phyloP scores from a whole-genome alignment of 2,113 vertebrate species.

The Jacana jacana region DNA sequence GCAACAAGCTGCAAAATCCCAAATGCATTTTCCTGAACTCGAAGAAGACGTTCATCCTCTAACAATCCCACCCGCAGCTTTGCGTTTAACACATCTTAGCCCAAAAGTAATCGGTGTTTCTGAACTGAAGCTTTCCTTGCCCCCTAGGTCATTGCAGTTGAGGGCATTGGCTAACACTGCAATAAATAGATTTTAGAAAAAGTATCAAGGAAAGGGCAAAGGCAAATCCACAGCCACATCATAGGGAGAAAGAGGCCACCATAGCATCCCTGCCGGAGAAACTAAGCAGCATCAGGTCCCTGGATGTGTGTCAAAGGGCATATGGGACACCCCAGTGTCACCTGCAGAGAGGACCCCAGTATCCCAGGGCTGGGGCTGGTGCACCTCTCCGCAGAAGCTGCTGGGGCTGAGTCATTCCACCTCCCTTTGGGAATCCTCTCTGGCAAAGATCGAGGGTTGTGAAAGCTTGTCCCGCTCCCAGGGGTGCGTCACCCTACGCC shows the following conservation, averaged over 20 bases:
- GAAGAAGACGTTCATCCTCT: not conserved
- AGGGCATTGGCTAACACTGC: not conserved
- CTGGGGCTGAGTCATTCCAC: not conserved
- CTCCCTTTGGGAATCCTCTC: conserved; percentile 1
- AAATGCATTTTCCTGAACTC: not conserved
- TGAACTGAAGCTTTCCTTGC: not conserved
- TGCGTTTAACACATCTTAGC: not conserved
- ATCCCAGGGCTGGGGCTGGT: not conserved
- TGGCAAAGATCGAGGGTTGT: not conserved
- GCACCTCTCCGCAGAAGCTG: not conserved
- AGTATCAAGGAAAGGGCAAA: not conserved
- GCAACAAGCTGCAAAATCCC: not conserved
- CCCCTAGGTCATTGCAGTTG: not conserved
- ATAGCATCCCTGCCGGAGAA: not conserved
- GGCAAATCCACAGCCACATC: not conserved
- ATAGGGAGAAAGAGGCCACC: not conserved
- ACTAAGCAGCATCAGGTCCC: not conserved
- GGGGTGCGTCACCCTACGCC: not conserved
- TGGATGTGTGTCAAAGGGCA: not conserved
- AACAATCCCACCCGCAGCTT: not conserved
- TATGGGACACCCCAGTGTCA: not conserved
- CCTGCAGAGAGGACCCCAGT: not conserved
- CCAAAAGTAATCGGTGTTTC: not conserved
- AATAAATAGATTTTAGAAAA: not conserved
- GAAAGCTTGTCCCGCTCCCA: not conserved